phyloP scores from a whole-genome alignment of 2,797 vertebrate species.

The Gallinago stenura region DNA sequence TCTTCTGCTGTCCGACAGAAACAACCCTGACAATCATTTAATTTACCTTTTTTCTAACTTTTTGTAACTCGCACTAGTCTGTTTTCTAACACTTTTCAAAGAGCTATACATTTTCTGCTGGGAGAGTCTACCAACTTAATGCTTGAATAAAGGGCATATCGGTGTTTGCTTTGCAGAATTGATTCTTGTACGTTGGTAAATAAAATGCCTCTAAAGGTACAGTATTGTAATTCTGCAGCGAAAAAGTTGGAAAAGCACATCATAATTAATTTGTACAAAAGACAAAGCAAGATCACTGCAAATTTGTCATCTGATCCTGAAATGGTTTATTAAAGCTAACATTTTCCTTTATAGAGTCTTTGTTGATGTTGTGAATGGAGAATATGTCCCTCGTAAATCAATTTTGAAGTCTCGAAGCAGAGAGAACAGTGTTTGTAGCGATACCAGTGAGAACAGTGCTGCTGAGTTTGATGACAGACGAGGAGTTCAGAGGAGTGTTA shows the following conservation, averaged over 20 bases:
- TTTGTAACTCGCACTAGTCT: not conserved
- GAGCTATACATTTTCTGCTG: not conserved
- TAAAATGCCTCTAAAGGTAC: conserved; percentile 52
- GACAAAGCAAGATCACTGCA: conserved; percentile 52
- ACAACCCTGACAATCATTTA: not conserved
- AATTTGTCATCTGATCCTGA: conserved; percentile 63
- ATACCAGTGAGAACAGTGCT: conserved; percentile 93
- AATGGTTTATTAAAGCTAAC: conserved; percentile 60
- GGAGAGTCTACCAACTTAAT: not conserved
- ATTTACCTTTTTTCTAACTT: conserved; percentile 2
- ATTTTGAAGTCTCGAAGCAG: conserved; percentile 96
- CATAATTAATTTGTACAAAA: conserved; percentile 65
- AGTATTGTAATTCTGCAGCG: not conserved
- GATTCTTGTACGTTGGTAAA: conserved; percentile 9
- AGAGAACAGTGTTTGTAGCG: conserved; percentile 96
- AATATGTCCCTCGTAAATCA: conserved; percentile 93
- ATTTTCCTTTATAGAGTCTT: conserved; percentile 85
- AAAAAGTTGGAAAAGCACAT: conserved; percentile 57
- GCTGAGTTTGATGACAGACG: conserved; percentile 91
- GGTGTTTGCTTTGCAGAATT: not conserved
- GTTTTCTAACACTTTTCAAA: not conserved
- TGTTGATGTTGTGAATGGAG: conserved; percentile 94
- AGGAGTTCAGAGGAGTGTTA: conserved; percentile 80
- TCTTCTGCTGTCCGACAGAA: not conserved
- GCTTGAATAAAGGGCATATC: not conserved